Conservation (phyloP, 2,797 vertebrate species). For the Gobio occitaniae region DNA sequence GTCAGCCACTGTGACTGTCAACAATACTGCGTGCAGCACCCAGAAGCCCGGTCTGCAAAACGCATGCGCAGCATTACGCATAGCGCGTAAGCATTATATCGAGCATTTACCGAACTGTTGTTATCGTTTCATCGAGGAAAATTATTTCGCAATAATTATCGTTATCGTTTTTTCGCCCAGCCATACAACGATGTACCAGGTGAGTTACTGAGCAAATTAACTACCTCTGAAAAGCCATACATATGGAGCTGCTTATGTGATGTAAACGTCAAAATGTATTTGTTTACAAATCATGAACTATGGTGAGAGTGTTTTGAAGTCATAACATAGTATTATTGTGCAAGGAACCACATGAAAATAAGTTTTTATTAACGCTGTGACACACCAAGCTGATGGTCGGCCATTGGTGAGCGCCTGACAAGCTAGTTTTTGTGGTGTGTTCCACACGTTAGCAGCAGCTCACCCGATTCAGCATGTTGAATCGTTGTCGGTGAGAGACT, state of each 20-base stretch:
- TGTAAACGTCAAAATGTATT: not conserved
- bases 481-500: not conserved
- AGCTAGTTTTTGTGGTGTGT: not conserved
- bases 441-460: not conserved
- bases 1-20: no score
- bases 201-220: not conserved
- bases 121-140: no score
- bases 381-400: not conserved
- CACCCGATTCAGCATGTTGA: not conserved
- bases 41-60: no score
- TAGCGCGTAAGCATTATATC: no score
- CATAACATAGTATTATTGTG: not conserved
- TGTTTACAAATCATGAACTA: not conserved
- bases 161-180: no score
- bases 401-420: not conserved
- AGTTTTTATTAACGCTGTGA: not conserved
- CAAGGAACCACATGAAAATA: not conserved
- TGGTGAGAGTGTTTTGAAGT: not conserved
- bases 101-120: no score
- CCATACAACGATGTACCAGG: not conserved
- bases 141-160: no score
- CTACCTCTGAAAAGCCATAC: not conserved
- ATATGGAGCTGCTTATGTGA: not conserved
- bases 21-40: no score
- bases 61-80: no score